Evolutionary conservation across 2,888 invertebrate genomes (phyloP), one percentile per base, ranked within the genome.

Genomic region (Platycheirus albimanus): DNA sequence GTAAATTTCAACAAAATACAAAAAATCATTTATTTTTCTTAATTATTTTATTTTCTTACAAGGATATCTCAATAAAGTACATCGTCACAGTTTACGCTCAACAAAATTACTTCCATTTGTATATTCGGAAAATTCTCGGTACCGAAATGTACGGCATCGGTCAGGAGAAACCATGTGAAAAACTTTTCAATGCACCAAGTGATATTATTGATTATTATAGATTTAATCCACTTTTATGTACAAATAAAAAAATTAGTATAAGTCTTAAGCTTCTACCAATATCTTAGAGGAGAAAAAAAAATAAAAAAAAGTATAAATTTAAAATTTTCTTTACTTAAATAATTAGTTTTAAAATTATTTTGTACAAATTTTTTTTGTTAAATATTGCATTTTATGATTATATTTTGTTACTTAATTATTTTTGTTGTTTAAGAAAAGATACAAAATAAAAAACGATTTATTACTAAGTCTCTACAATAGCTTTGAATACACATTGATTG

Each of bases 401-500:
- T n/a, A 19, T 51, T 49, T 75, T 67, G 20, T 67, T 38, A 52
- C 33, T 47, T 24, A 52, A 45, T 61, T 13, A 64, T 66, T 71
- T 61, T 69, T n/a, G n/a, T n/a, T n/a, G n/a, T n/a, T n/a, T n/a
- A n/a, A 49, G 30, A 19, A 49, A 8, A 54, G 49, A 61, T 20
- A 3, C 15, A 49, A 28, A 19, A 13, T 0, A 47, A 61, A 30
- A 15, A 38, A 15, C 43, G 15, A 63, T 4, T 13, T 10, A 15
- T 13, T 41, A 47, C 91, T 91, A 96, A 72, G 97, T 97, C 84
- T 96, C 93, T 45, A 97, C 97, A 24, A 97, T 94, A 1, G 96
- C 97, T 89, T 97, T 95, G 91, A 96, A 95, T 75, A 96, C 95
- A 89, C 96, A 97, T 47, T 93, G 92, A 86, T 94, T 94, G 20